phyloP scores from a whole-genome alignment of 2,797 vertebrate species.

The Melanotaenia pygmaea region DNA sequence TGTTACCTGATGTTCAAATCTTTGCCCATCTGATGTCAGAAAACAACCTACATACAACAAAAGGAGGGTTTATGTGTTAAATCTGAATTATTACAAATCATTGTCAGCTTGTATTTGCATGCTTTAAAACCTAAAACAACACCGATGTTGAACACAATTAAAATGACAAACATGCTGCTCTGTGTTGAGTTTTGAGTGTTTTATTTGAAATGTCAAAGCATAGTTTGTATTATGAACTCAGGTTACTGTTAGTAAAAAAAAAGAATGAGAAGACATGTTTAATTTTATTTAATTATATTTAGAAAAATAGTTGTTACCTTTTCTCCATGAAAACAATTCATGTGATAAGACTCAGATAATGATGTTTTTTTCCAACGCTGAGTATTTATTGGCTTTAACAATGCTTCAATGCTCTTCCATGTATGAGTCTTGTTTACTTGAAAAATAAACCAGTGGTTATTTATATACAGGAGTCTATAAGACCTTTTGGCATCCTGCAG shows the following conservation, averaged over 20 bases:
- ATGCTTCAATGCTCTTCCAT: slow-evolving; percentile 41
- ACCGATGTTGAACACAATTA: background rate
- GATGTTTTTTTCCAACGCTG: slow-evolving; percentile 1
- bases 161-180: background rate
- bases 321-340: slow-evolving; percentile 10
- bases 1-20: background rate
- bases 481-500: slow-evolving; percentile 63
- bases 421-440: slow-evolving; percentile 41
- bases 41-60: background rate
- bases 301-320: background rate
- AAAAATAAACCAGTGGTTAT: slow-evolving; percentile 39
- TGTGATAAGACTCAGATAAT: background rate
- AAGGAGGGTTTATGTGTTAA: background rate
- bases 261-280: accelerated
- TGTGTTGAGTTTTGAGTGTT: background rate
- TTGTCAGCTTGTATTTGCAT: background rate
- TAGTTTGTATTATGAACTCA: accelerated
- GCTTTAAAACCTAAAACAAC: background rate
- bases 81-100: too few relatives aligned
- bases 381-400: slow-evolving; percentile 49
- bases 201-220: background rate
- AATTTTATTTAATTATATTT: background rate
- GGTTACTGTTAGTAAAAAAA: background rate
- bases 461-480: slow-evolving; percentile 23
- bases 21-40: background rate